Base-by-base conservation (phyloP, 2,797 vertebrate genomes). In the Gila robusta region DNA sequence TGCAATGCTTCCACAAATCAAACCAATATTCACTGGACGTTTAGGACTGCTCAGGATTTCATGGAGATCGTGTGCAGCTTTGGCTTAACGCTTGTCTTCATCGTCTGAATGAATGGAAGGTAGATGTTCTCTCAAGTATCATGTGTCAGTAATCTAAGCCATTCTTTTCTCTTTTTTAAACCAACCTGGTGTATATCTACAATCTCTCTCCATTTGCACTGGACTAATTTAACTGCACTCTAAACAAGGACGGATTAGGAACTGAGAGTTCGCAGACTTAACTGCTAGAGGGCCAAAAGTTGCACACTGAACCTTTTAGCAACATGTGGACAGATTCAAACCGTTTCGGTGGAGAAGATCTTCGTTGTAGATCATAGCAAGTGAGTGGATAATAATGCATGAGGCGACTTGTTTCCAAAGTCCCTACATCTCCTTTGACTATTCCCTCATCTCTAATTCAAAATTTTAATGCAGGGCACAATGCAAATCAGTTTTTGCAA, bases 401-500 rank as follows among this genome's bases (percentile, higher is more conserved):
- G 16, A 16, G 1, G 64, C 0, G 2, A 66, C 64, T 66, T 28
- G 2, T 66, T 66, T 66, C 39, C 39, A 41, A 41, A 41, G 8
- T 41, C 44, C 44, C 28, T 32, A 35, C 28, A 67, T 7, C 6
- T 17, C 32, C 16, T 67, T 35, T 67, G 32, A 19, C 64, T 67
- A 67, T 8, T 19, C 0, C 14, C 2, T 66, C 28, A 32, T 8
- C 6, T 35, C 6, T 67, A 32, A 19, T 35, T 67, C 28, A 35
- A 3, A 32, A 32, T 17, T 32, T 1, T 3, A 3, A 0, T 17
- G 2, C 1, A 5, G 6, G 14, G 1, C 1, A 67, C 32, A 35
- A 35, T 67, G 16, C 28, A 67, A 67, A 37, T 10, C 8, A 19
- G 17, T 67, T 67, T 67, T 19, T 19, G 64, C 19, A 67, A 35